These are phyloP conservation scores for Incurvaria masculella DNA, from an alignment of 2,888 invertebrate species.

Conservation along the genomic window DNA sequence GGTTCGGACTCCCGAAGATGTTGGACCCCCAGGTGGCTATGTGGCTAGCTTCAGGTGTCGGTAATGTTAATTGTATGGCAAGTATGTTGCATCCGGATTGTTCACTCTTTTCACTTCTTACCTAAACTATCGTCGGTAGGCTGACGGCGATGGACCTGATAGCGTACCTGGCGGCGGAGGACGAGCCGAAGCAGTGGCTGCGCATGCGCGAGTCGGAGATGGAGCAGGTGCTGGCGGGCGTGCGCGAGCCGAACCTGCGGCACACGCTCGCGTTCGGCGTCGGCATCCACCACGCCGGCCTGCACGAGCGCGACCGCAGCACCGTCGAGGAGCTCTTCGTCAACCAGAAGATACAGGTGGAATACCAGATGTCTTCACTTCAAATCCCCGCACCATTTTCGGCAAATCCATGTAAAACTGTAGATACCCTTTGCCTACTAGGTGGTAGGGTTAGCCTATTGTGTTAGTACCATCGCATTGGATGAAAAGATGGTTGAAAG, in stretches of 20 bases:
- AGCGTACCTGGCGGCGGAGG: slow-evolving; percentile 85
- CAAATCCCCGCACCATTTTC: no score
- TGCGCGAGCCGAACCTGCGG: slow-evolving; percentile 87
- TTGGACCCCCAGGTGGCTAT: no score
- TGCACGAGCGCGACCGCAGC: slow-evolving; percentile 88
- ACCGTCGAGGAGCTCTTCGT: slow-evolving; percentile 93
- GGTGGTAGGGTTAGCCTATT: no score
- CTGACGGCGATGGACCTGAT: slow-evolving; percentile 95
- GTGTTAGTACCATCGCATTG: no score
- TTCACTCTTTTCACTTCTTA: background rate
- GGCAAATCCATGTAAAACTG: no score
- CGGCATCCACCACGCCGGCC: slow-evolving; percentile 97
- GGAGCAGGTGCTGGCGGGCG: slow-evolving; percentile 68
- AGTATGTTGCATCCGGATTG: no score
- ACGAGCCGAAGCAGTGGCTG: slow-evolving; percentile 93
- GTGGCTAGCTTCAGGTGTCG: no score
- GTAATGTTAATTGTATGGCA: no score
- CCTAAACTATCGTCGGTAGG: slow-evolving; percentile 33
- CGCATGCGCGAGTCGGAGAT: slow-evolving; percentile 84
- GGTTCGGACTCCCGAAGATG: no score
- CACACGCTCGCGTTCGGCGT: slow-evolving; percentile 95
- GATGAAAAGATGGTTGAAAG: no score
- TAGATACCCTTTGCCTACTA: no score
- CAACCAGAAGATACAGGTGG: slow-evolving; percentile 94
- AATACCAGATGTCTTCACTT: no score